Base-by-base conservation (phyloP, 1,140 invertebrate species). In the Ips typographus region DNA sequence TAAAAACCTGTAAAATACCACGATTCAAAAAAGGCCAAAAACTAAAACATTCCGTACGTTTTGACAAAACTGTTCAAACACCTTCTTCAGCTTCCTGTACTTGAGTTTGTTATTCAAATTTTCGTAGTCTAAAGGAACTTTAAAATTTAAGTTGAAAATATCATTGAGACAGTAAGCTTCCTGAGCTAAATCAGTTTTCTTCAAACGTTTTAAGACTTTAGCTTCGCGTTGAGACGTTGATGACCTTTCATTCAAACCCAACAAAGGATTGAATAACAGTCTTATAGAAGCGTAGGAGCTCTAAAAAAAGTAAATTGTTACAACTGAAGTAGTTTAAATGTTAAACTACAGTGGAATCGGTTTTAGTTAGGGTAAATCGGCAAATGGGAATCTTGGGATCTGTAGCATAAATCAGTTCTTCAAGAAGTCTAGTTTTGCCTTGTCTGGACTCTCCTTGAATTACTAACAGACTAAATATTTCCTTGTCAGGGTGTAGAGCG, bases 381-480 rank as follows among this genome's bases (percentile, higher is more conserved):
- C 60, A 42, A 37, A 78, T 77, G 2, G 78, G 78, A 3, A 85
- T 73, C 41, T 73, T 72, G 51, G 70, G 70, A 2, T 84, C 83
- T 7, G 82, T 81, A 2, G 82, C 66, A 60, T 79, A 77, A 3
- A 82, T 76, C 39, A 86, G 79, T 81, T 88, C 88, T 47, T 86
- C 81, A 2, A 88, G 73, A 7, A 88, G 75, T 71, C 86, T 81
- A 0, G 83, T 85, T 79, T 88, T 88, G 2, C 87, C 87, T 8
- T 85, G 80, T 71, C 83, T 79, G 4, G 82, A 78, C 40, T 84
- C 83, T 6, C 86, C 85, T 77, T 85, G 73, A 7, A 81, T 81
- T 47, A 77, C 65, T 71, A 78, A 55, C 65, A 76, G 63, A 42
- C 63, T 59, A 59, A 58, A 66, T 42, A 71, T 65, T 2, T 63